Evolutionary conservation across 1,140 invertebrate genomes (phyloP).

Genomic region (Aphelenchoides fujianensis): DNA sequence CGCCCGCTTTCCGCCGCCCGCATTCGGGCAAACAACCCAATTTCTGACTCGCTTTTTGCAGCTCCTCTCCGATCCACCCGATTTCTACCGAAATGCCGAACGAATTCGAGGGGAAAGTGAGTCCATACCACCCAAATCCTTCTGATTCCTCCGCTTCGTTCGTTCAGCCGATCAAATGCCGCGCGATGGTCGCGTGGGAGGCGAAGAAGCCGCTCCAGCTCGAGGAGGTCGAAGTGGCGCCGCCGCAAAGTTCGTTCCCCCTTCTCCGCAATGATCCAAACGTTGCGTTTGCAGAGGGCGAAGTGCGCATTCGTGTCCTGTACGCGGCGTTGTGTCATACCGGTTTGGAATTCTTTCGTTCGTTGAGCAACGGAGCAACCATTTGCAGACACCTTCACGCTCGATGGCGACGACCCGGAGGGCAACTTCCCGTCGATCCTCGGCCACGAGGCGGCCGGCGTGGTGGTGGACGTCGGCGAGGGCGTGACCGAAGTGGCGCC

Average conservation of each 20-base stretch:
- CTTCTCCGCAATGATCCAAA: too few species aligned
- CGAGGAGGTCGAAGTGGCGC: conserved; percentile 88
- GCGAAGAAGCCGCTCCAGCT: conserved; percentile 74
- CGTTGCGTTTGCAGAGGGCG: conserved; percentile 65
- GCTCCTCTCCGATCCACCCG: too few species aligned
- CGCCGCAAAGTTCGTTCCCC: conserved; percentile 71
- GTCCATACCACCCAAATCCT: too few species aligned
- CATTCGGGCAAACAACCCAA: too few species aligned
- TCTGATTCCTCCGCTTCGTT: too few species aligned
- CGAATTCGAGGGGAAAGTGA: conserved; percentile 1
- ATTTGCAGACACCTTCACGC: conserved; percentile 68
- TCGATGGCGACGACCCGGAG: conserved; percentile 83
- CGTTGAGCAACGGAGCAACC: too few species aligned
- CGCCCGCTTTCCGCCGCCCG: too few species aligned
- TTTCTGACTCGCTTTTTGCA: too few species aligned
- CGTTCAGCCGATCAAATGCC: conserved; percentile 47
- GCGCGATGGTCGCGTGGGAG: conserved; percentile 61
- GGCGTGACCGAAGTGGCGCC: conserved; percentile 54
- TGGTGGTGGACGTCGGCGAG: conserved; percentile 77
- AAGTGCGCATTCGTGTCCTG: conserved; percentile 67
- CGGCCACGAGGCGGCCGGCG: conserved; percentile 81
- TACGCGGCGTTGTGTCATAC: conserved; percentile 91
- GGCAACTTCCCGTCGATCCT: conserved; percentile 87
- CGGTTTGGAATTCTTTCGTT: too few species aligned
- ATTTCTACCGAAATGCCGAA: background rate